phyloP scores from a whole-genome alignment of 2,797 vertebrate species.

The Ateles fusciceps region DNA sequence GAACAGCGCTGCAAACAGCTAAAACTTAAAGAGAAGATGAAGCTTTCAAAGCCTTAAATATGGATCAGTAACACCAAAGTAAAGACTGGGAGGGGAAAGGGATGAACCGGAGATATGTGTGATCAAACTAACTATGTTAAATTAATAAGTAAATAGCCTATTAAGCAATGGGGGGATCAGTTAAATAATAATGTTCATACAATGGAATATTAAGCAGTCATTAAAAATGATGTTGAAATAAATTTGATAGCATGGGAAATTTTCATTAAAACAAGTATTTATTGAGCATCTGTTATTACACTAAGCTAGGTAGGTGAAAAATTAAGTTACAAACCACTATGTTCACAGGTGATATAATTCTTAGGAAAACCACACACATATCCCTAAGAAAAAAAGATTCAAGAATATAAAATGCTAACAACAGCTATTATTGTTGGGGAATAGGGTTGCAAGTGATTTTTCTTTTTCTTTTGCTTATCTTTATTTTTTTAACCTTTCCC shows the following conservation, averaged over 20 bases:
- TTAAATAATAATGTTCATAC: neutral
- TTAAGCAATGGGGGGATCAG: neutral
- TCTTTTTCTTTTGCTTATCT: neutral
- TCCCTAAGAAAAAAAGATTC: neutral
- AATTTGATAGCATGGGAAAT: neutral
- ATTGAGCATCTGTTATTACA: neutral
- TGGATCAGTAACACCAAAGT: neutral
- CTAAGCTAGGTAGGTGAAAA: neutral
- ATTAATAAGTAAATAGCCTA: neutral
- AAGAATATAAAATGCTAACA: conserved; percentile 17
- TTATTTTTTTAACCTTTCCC: neutral
- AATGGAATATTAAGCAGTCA: neutral
- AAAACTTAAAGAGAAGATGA: neutral
- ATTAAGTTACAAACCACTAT: neutral
- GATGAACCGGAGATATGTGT: neutral
- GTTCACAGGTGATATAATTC: neutral
- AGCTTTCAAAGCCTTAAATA: neutral
- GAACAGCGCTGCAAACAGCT: neutral
- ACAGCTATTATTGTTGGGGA: neutral
- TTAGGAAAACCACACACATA: neutral
- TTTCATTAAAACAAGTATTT: neutral
- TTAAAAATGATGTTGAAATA: conserved; percentile 1
- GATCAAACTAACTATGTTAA: neutral
- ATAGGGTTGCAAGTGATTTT: neutral
- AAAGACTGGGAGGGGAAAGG: neutral